phyloP scores from a whole-genome alignment of 1,140 invertebrate species.

The Amyelois transitella region DNA sequence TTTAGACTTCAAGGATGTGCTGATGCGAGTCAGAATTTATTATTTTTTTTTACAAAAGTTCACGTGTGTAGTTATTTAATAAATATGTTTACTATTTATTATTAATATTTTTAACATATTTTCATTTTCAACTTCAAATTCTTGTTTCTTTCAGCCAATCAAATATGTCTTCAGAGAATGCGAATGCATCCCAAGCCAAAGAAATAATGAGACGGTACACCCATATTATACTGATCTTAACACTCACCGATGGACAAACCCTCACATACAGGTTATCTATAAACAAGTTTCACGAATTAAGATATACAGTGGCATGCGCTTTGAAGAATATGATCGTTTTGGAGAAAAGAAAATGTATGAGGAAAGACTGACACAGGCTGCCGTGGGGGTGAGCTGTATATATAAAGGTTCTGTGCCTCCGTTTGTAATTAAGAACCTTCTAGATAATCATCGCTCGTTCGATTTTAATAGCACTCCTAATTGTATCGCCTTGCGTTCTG shows the following conservation, averaged over 20 bases:
- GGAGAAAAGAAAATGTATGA: slow-evolving; percentile 60
- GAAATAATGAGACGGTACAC: slow-evolving; percentile 38
- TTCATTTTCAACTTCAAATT: too few relatives aligned
- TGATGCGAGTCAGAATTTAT: too few relatives aligned
- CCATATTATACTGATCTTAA: slow-evolving; percentile 38
- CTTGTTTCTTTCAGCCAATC: slow-evolving; percentile 43
- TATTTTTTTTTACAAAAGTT: too few relatives aligned
- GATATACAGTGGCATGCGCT: slow-evolving; percentile 46
- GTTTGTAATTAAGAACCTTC: neutral
- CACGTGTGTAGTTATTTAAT: too few relatives aligned
- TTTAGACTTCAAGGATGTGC: too few relatives aligned
- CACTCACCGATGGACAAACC: slow-evolving; percentile 41
- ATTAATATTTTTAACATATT: too few relatives aligned
- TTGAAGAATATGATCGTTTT: slow-evolving; percentile 57
- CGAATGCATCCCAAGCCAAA: slow-evolving; percentile 21
- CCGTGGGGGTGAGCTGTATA: slow-evolving; percentile 9
- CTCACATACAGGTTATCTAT: slow-evolving; percentile 40
- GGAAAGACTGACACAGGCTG: slow-evolving; percentile 32
- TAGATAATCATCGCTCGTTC: too few relatives aligned
- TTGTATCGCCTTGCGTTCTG: neutral
- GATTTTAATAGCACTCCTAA: too few relatives aligned
- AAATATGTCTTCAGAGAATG: slow-evolving; percentile 30
- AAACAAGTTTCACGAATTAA: slow-evolving; percentile 50
- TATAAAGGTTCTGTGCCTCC: neutral
- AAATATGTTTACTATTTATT: too few relatives aligned